phyloP scores from a whole-genome alignment of 2,113 vertebrate genomes.

The Oceanites oceanicus region DNA sequence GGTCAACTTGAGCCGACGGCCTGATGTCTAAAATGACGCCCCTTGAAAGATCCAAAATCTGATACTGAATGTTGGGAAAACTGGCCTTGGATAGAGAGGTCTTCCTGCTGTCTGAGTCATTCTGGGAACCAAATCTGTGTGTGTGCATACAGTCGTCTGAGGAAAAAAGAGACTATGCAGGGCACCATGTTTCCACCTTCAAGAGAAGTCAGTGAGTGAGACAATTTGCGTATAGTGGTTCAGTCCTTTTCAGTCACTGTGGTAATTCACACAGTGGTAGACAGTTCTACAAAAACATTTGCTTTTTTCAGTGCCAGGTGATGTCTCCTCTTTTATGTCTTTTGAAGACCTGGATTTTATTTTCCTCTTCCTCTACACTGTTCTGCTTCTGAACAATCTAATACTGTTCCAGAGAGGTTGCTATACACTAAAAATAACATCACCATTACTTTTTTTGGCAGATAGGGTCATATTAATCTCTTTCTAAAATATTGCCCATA shows the following conservation, averaged over 20 bases:
- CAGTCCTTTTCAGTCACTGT: background rate
- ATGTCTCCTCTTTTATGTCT: background rate
- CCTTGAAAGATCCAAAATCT: background rate
- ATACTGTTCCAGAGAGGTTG: background rate
- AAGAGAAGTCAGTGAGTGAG: background rate
- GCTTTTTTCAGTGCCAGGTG: background rate
- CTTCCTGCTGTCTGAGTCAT: background rate
- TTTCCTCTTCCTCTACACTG: background rate
- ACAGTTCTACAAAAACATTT: background rate
- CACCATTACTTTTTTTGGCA: background rate
- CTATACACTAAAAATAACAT: background rate
- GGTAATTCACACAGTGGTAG: background rate
- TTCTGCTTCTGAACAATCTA: background rate
- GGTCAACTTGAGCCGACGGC: background rate
- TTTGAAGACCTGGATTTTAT: background rate
- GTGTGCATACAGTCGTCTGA: background rate
- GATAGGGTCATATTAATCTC: background rate
- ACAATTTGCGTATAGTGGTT: background rate
- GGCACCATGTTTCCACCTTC: background rate
- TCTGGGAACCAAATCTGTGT: background rate
- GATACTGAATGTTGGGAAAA: background rate
- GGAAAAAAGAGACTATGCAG: background rate
- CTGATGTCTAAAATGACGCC: background rate
- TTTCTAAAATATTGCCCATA: background rate
- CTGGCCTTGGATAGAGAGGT: background rate